A percentile compares a stretch with the other conserved stretches of the same genome.
These are phyloP conservation scores for Agonopterix arenella DNA, from an alignment of 2,888 invertebrate species.

Conservation along the genomic window DNA sequence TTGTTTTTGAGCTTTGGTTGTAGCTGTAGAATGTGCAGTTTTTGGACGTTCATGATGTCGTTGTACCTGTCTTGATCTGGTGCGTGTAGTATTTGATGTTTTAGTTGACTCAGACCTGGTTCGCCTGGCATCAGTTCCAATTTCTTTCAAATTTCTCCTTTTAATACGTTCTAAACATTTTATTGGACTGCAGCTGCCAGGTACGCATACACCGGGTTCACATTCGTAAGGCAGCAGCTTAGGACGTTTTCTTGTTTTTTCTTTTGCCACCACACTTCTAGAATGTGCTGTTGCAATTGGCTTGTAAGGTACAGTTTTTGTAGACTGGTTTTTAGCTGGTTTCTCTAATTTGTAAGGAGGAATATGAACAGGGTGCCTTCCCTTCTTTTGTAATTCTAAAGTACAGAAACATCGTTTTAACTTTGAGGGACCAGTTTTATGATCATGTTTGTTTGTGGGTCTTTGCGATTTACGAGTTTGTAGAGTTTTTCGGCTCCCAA, in stretches of 20 bases:
- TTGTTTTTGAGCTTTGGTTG: conserved; percentile 9
- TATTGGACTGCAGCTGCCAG: conserved; percentile 10
- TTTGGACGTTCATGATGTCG: conserved; percentile 22
- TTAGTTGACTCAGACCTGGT: neutral
- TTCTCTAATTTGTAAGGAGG: conserved; percentile 10
- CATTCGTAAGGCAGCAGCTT: conserved; percentile 21
- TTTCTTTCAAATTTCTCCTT: no score
- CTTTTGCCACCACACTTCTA: no score
- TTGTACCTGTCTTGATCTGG: no score
- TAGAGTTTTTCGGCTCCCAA: no score
- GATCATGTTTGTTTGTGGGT: no score
- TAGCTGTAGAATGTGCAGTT: conserved; percentile 15
- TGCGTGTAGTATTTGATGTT: neutral
- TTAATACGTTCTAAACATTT: neutral
- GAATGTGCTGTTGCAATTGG: no score
- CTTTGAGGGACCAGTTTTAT: neutral
- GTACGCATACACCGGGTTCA: conserved; percentile 26
- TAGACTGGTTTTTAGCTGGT: neutral
- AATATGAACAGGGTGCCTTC: no score
- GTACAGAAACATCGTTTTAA: conserved; percentile 35
- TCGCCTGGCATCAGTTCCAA: neutral
- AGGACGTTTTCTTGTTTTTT: conserved; percentile 8
- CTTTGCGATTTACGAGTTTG: no score
- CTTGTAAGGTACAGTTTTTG: conserved; percentile 10
- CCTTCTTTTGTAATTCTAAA: conserved; percentile 19